Percentiles rank a stretch among this genome's conserved stretches.
phyloP scores from a whole-genome alignment of 2,888 invertebrate species.

The Pyrgus malvae region DNA sequence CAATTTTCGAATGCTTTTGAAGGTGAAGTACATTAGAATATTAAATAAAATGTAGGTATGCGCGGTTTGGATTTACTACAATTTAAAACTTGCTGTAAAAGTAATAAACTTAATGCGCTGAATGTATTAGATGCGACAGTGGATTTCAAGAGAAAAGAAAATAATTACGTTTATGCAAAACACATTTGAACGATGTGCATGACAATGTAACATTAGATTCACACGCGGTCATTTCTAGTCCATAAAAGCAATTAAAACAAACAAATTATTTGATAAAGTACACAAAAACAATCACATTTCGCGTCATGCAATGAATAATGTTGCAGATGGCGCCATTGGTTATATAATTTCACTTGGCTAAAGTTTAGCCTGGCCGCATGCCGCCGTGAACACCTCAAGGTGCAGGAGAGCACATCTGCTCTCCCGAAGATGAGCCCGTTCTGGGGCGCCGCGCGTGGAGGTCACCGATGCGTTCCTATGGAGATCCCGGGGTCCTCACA shows the following conservation, averaged over 20 bases:
- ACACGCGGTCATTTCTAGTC: background rate
- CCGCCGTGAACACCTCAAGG: too few relatives aligned
- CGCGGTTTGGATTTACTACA: background rate
- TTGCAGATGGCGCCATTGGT: too few relatives aligned
- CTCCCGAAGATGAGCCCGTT: too few relatives aligned
- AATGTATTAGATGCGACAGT: slow-evolving; percentile 1
- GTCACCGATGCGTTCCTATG: too few relatives aligned
- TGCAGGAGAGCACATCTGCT: too few relatives aligned
- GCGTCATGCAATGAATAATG: too few relatives aligned
- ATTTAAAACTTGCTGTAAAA: slow-evolving; percentile 1
- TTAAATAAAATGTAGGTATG: slow-evolving; percentile 7
- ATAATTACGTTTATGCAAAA: background rate
- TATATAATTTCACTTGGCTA: too few relatives aligned
- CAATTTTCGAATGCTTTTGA: slow-evolving; percentile 4
- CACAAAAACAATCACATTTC: too few relatives aligned
- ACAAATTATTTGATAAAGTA: background rate
- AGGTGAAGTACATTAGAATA: slow-evolving; percentile 4
- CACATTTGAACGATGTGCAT: background rate
- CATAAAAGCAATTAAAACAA: background rate
- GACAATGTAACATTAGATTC: background rate
- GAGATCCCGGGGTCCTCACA: too few relatives aligned
- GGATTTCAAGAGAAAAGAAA: background rate
- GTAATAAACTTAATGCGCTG: slow-evolving; percentile 12
- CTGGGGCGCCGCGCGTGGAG: too few relatives aligned
- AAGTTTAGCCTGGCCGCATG: too few relatives aligned